Evolutionary conservation across 2,797 vertebrate species (phyloP).

Genomic region (Sus cebifrons): DNA sequence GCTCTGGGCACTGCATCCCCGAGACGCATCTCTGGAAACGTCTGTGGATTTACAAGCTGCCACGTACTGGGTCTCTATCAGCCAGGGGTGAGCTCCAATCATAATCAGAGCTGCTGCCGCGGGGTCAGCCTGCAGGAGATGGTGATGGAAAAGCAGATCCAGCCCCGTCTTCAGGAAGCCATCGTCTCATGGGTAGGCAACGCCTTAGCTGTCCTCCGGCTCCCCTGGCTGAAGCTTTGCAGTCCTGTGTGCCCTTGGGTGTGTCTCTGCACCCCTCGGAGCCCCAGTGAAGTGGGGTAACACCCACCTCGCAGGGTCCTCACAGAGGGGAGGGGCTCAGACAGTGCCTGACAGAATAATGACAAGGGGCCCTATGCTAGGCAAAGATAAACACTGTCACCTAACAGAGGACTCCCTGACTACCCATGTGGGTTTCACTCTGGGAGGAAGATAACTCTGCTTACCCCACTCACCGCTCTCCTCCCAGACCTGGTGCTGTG

Average conservation of each 20-base stretch:
- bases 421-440: neutral
- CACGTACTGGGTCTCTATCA: fast-evolving
- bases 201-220: neutral
- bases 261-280: neutral
- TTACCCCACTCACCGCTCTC: fast-evolving
- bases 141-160: neutral
- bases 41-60: neutral
- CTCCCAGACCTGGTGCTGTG: neutral
- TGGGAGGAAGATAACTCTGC: fast-evolving
- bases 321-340: neutral
- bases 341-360: neutral
- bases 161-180: neutral
- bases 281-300: neutral
- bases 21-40: neutral
- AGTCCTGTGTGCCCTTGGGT: too few species aligned
- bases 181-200: fast-evolving
- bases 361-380: fast-evolving
- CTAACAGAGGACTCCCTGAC: neutral
- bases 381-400: neutral
- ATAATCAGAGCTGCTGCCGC: neutral
- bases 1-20: neutral
- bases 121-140: neutral
- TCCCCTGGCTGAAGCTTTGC: fast-evolving
- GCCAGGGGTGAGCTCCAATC: neutral
- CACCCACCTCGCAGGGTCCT: neutral